These are phyloP conservation scores for Priocnemis perturbator DNA, from an alignment of 2,888 invertebrate species.

Conservation along the genomic window DNA sequence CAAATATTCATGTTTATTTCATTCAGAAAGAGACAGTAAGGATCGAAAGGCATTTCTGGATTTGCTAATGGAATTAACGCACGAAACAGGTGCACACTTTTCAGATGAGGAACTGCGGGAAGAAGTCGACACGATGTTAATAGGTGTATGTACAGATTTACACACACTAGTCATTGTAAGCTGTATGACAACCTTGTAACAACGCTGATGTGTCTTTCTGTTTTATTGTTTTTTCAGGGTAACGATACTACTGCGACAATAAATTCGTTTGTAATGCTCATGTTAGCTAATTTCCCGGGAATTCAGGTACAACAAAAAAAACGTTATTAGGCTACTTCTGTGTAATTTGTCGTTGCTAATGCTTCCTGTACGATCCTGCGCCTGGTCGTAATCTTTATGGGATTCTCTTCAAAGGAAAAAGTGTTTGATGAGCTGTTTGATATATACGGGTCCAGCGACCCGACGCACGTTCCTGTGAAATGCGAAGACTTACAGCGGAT, in stretches of 20 bases:
- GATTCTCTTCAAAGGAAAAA: constrained; percentile 60
- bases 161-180: neutral
- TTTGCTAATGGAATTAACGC: constrained; percentile 1
- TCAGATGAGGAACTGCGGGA: neutral
- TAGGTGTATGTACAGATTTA: neutral
- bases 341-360: neutral
- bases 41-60: neutral
- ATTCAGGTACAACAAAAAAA: neutral
- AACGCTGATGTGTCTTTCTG: neutral
- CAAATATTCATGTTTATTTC: neutral
- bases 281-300: constrained; percentile 1
- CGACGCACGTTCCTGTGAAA: constrained; percentile 71
- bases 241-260: neutral
- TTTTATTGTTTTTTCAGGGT: constrained; percentile 1
- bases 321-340: neutral
- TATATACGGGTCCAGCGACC: constrained; percentile 74
- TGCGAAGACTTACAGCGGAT: constrained; percentile 77
- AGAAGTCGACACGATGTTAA: neutral
- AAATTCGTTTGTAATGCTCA: neutral
- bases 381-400: no score
- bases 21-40: neutral
- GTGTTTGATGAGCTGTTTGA: constrained; percentile 74
- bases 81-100: neutral
- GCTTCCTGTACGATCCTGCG: no score
- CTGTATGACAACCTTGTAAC: neutral